Conservation (phyloP, 2,888 invertebrate genomes). For the Podabrus alpinus region DNA sequence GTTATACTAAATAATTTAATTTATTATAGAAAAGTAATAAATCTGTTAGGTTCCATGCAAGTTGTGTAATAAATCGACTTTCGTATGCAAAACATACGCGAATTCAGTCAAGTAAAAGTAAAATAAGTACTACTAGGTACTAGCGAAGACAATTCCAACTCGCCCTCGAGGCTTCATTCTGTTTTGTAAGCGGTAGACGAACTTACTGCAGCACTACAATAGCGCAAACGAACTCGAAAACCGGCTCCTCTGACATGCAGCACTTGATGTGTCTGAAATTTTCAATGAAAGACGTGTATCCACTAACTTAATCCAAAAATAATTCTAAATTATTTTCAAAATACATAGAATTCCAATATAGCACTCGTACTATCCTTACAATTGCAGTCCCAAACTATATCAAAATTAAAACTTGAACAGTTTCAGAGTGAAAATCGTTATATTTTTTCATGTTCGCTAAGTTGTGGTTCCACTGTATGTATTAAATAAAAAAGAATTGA, state of each 20-base stretch:
- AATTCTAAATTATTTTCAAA: constrained; percentile 10
- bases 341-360: neutral
- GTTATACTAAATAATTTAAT: neutral
- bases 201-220: constrained; percentile 29
- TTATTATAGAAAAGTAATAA: neutral
- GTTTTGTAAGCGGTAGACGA: constrained; percentile 30
- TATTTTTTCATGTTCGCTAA: neutral
- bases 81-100: constrained; percentile 22
- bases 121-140: constrained; percentile 9
- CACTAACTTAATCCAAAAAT: constrained; percentile 18
- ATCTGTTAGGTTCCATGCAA: neutral
- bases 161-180: constrained; percentile 26
- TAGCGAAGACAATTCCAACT: constrained; percentile 23
- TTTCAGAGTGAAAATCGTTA: neutral
- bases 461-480: neutral
- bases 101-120: constrained; percentile 5
- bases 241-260: constrained; percentile 20
- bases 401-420: neutral
- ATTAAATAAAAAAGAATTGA: neutral
- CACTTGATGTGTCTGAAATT: constrained; percentile 28
- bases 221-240: constrained; percentile 29
- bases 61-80: constrained; percentile 16
- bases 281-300: constrained; percentile 27
- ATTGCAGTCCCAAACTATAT: neutral
- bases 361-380: neutral